phyloP scores from a whole-genome alignment of 2,113 vertebrate genomes.

The Sorex araneus region DNA sequence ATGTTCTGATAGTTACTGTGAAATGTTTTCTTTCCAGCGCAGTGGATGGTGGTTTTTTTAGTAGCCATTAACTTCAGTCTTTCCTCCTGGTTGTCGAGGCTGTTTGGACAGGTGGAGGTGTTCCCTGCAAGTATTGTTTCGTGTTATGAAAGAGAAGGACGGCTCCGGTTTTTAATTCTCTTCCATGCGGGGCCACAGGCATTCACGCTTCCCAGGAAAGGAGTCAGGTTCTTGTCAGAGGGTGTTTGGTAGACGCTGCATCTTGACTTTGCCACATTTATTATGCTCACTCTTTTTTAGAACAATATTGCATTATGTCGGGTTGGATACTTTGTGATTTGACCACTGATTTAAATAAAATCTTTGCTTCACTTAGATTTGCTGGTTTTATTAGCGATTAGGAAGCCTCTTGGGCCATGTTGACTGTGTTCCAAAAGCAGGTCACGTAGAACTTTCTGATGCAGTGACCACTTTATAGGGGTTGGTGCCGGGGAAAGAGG shows the following conservation, averaged over 20 bases:
- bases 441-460: background rate
- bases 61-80: background rate
- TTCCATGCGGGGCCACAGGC: slow-evolving; percentile 10
- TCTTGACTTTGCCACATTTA: slow-evolving; percentile 71
- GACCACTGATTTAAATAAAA: slow-evolving; percentile 86
- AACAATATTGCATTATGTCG: slow-evolving; percentile 82
- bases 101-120: slow-evolving; percentile 28
- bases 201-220: slow-evolving; percentile 24
- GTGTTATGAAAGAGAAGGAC: slow-evolving; percentile 18
- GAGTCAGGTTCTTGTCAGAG: slow-evolving; percentile 51
- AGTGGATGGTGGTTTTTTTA: slow-evolving; percentile 34
- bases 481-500: background rate
- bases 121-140: slow-evolving; percentile 41
- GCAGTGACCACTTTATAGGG: background rate
- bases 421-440: slow-evolving; percentile 22
- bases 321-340: slow-evolving; percentile 84
- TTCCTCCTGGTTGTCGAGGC: background rate
- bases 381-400: slow-evolving; percentile 78
- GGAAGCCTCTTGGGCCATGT: slow-evolving; percentile 25
- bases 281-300: slow-evolving; percentile 73
- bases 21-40: slow-evolving; percentile 65
- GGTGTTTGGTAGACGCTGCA: slow-evolving; percentile 73
- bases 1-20: slow-evolving; percentile 63
- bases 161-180: slow-evolving; percentile 54
- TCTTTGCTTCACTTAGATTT: slow-evolving; percentile 83